phyloP scores from a whole-genome alignment of 2,888 invertebrate genomes.

The Brachycybe producta region DNA sequence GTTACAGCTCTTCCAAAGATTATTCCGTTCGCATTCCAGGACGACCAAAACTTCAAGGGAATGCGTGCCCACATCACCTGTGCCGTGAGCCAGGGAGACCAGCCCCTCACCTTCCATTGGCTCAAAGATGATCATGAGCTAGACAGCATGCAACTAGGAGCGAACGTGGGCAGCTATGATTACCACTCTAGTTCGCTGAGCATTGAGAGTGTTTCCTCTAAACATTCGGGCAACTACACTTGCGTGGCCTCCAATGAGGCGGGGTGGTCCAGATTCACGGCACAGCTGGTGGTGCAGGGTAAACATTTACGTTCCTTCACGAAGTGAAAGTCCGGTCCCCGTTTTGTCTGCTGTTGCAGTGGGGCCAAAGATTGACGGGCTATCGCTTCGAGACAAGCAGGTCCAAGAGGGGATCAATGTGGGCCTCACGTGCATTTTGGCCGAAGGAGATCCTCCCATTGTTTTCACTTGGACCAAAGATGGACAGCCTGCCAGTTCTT shows the following conservation, averaged over 20 bases:
- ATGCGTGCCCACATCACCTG: slow-evolving; percentile 68
- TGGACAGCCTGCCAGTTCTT: slow-evolving; percentile 1
- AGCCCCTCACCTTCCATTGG: slow-evolving; percentile 65
- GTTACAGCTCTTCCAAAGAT: slow-evolving; percentile 61
- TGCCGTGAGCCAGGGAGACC: slow-evolving; percentile 66
- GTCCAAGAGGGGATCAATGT: slow-evolving; percentile 57
- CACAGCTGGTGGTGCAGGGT: slow-evolving; percentile 69
- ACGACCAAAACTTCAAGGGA: slow-evolving; percentile 42
- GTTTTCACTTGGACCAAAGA: slow-evolving; percentile 5
- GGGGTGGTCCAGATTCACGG: slow-evolving; percentile 63
- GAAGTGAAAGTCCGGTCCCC: no score
- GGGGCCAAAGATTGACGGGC: slow-evolving; percentile 54
- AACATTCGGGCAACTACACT: slow-evolving; percentile 62
- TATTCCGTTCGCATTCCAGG: slow-evolving; percentile 31
- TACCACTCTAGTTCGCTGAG: slow-evolving; percentile 60
- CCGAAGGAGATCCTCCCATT: slow-evolving; percentile 49
- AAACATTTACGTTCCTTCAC: no score
- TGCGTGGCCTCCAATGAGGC: slow-evolving; percentile 66
- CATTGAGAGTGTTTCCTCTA: slow-evolving; percentile 59
- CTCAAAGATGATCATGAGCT: slow-evolving; percentile 60
- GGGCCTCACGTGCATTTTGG: slow-evolving; percentile 65
- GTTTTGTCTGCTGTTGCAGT: slow-evolving; percentile 38
- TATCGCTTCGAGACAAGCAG: slow-evolving; percentile 10
- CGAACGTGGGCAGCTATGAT: slow-evolving; percentile 35
- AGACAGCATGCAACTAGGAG: slow-evolving; percentile 27